These are phyloP conservation scores for Xerus inauris DNA, from an alignment of 2,113 vertebrate genomes.

Conservation along the genomic window DNA sequence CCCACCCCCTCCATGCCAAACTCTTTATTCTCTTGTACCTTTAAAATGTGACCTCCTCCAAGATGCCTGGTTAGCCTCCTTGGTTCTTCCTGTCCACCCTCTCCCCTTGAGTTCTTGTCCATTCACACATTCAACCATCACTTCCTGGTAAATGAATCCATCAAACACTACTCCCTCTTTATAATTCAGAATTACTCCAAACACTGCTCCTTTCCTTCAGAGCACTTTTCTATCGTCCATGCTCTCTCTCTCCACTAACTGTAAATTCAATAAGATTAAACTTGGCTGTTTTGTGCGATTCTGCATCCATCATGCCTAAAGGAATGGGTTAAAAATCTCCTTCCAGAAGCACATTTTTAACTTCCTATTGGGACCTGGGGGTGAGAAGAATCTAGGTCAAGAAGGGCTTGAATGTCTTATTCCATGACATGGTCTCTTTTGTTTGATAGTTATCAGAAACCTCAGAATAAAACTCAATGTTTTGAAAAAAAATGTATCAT, in stretches of 20 bases:
- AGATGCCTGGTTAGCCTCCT: background rate
- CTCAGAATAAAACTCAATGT: background rate
- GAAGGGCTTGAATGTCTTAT: background rate
- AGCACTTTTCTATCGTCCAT: background rate
- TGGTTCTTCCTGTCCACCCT: background rate
- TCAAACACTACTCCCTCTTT: background rate
- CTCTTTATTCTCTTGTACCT: background rate
- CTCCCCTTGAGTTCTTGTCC: background rate
- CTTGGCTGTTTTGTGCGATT: background rate
- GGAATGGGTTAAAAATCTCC: background rate
- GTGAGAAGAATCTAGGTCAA: background rate
- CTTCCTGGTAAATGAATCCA: background rate
- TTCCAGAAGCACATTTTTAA: background rate
- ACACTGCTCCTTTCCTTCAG: no score
- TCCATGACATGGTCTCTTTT: background rate
- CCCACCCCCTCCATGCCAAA: background rate
- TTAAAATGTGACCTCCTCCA: background rate
- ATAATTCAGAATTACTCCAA: background rate
- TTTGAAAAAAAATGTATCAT: background rate
- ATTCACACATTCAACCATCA: background rate
- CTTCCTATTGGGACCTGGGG: background rate
- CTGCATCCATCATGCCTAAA: background rate
- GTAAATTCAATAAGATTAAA: background rate
- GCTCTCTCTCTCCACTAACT: background rate
- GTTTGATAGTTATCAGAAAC: background rate